A percentile compares a stretch with the other conserved stretches of the same genome.
Evolutionary conservation across 2,113 vertebrate species (phyloP).

Genomic region (Gavialis gangeticus): DNA sequence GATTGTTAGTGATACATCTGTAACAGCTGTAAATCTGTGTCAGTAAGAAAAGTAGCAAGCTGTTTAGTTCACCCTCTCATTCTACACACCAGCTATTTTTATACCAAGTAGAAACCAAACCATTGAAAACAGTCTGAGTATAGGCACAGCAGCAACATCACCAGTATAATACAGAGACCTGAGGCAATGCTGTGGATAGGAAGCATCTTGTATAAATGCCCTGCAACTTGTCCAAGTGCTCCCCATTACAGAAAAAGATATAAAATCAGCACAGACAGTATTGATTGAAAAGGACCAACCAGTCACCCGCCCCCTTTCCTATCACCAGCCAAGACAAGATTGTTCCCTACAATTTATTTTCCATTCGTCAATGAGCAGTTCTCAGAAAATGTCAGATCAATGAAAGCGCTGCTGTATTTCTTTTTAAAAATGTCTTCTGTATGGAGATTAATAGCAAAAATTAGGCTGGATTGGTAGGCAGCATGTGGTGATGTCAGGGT

Average conservation of each 20-base stretch:
- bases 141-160: not conserved
- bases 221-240: not conserved
- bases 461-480: not conserved
- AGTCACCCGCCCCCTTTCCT: not conserved
- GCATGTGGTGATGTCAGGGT: not conserved
- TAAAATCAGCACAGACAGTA: not conserved
- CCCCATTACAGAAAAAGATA: not conserved
- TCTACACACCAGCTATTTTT: not conserved
- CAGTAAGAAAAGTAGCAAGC: not conserved
- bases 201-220: not conserved
- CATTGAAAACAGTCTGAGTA: not conserved
- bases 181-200: not conserved
- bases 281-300: not conserved
- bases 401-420: not conserved
- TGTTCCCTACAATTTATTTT: not conserved
- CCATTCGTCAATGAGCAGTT: not conserved
- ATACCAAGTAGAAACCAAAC: not conserved
- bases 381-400: not conserved
- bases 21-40: not conserved
- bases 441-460: not conserved
- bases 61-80: not conserved
- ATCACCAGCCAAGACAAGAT: not conserved
- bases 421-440: not conserved
- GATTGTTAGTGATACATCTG: not conserved
- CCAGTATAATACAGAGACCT: not conserved